These are phyloP conservation scores for Drosophila picticornis DNA, from an alignment of 2,888 invertebrate genomes.

Conservation along the genomic window DNA sequence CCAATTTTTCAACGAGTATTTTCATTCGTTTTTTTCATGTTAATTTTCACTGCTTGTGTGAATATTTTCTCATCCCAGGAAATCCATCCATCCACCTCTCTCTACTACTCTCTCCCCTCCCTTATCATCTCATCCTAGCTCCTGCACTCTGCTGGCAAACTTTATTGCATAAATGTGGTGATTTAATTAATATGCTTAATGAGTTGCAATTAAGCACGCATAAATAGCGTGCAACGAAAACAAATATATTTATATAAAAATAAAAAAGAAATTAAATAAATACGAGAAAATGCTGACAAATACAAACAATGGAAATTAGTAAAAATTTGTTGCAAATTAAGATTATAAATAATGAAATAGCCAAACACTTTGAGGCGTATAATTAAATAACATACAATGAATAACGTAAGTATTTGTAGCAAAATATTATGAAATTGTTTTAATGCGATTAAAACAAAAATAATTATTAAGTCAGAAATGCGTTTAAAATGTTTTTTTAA, in stretches of 20 bases:
- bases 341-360: conserved; percentile 50
- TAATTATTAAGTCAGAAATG: neutral
- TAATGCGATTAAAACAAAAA: conserved; percentile 5
- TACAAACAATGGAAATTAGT: conserved; percentile 70
- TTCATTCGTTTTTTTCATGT: conserved; percentile 48
- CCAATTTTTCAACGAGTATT: conserved; percentile 16
- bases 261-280: conserved; percentile 27
- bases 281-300: conserved; percentile 46
- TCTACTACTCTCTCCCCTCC: neutral
- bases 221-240: conserved; percentile 52
- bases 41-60: conserved; percentile 56
- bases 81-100: conserved; percentile 6
- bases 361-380: conserved; percentile 22
- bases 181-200: conserved; percentile 81
- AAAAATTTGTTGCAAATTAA: conserved; percentile 62
- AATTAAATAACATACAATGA: conserved; percentile 37
- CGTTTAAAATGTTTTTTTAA: neutral
- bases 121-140: neutral
- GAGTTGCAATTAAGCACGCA: conserved; percentile 78
- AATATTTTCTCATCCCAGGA: conserved; percentile 39
- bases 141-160: conserved; percentile 19
- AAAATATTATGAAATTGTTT: neutral
- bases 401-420: conserved; percentile 1
- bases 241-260: conserved; percentile 10
- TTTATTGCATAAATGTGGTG: conserved; percentile 76